Percentiles rank a stretch among this genome's conserved stretches.
These are phyloP conservation scores for Leucoptera coffeella DNA, from an alignment of 2,888 invertebrate genomes.

Conservation along the genomic window DNA sequence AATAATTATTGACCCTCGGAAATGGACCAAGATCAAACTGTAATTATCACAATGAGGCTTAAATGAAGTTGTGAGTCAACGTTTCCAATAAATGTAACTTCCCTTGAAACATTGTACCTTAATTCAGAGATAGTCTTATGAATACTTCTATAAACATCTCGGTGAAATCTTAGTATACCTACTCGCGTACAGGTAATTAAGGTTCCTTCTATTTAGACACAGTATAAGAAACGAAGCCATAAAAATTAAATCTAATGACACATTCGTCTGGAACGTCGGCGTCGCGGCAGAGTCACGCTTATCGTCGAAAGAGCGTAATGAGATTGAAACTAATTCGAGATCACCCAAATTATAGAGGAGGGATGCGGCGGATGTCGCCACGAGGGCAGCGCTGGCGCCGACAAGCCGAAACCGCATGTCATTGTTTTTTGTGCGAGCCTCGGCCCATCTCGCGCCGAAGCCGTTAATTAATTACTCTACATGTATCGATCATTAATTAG, in stretches of 20 bases:
- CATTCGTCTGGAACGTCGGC: slow-evolving; percentile 31
- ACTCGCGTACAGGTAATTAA: too few relatives aligned
- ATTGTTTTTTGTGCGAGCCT: slow-evolving; percentile 46
- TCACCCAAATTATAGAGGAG: slow-evolving; percentile 46
- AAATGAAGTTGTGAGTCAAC: too few relatives aligned
- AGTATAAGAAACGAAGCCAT: too few relatives aligned
- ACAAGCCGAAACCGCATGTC: slow-evolving; percentile 44
- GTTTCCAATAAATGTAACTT: too few relatives aligned
- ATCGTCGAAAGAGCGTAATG: slow-evolving; percentile 21
- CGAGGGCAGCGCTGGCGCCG: slow-evolving; percentile 25
- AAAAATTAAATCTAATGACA: slow-evolving; percentile 47
- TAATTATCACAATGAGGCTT: neutral
- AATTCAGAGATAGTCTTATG: too few relatives aligned
- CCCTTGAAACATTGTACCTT: too few relatives aligned
- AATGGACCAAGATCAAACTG: too few relatives aligned
- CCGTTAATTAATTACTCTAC: slow-evolving; percentile 52
- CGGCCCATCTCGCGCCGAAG: slow-evolving; percentile 23
- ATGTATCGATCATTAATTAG: slow-evolving; percentile 53
- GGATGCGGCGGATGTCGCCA: slow-evolving; percentile 41
- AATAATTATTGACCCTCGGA: too few relatives aligned
- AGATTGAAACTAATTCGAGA: slow-evolving; percentile 49
- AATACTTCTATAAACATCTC: too few relatives aligned
- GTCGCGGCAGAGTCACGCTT: slow-evolving; percentile 37
- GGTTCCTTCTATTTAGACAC: too few relatives aligned
- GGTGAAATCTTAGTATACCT: too few relatives aligned